Percentiles rank a stretch among this genome's conserved stretches.
Conservation (phyloP, 2,797 vertebrate genomes). For the Enteromius thamalakanensis region DNA sequence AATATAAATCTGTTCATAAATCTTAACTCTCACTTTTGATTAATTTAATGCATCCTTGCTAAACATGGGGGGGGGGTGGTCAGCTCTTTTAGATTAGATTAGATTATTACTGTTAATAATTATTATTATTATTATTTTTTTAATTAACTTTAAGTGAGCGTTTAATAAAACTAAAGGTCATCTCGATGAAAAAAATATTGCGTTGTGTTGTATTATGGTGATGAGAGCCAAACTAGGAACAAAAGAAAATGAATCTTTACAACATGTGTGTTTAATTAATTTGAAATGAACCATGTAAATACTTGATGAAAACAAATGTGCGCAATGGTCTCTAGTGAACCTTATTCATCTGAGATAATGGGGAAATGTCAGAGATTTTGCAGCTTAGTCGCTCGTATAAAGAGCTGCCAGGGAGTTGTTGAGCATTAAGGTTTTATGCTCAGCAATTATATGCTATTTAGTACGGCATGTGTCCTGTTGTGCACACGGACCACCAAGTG, state of each 20-base stretch:
- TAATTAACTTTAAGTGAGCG: background rate
- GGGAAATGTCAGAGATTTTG: slow-evolving; percentile 17
- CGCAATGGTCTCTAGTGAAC: background rate
- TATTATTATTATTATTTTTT: background rate
- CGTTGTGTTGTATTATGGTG: background rate
- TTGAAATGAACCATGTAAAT: slow-evolving; percentile 27
- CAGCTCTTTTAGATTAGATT: no score
- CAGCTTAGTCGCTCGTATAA: slow-evolving; percentile 30
- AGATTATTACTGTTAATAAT: background rate
- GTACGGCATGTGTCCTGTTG: background rate
- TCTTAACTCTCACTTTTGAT: background rate
- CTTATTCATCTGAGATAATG: slow-evolving; percentile 13
- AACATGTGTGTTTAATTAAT: slow-evolving; percentile 24
- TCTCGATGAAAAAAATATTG: background rate
- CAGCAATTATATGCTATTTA: slow-evolving; percentile 22
- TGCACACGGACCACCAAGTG: slow-evolving; percentile 42
- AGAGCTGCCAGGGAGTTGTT: slow-evolving; percentile 36
- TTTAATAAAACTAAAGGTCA: background rate
- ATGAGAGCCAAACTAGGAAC: background rate
- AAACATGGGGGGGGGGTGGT: background rate
- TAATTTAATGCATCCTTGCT: background rate
- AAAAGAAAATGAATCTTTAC: slow-evolving; percentile 9
- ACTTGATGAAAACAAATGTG: slow-evolving; percentile 35
- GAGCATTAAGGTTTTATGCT: slow-evolving; percentile 37
- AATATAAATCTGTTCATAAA: background rate